Base-by-base conservation (phyloP, 2,797 vertebrate species). In the Paratrypauchen microcephalus region DNA sequence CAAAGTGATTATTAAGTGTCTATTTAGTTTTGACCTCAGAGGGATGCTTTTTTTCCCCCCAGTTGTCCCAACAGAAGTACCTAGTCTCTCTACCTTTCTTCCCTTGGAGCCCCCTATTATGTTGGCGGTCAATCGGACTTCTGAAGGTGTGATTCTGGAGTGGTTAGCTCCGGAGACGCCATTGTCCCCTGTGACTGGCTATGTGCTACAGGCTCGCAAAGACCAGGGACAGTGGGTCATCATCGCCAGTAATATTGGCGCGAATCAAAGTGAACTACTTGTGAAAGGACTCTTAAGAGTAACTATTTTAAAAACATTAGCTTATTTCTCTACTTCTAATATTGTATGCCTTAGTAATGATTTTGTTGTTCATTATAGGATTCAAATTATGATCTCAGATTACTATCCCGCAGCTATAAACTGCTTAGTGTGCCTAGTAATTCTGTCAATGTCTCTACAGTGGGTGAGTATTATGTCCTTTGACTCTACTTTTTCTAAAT, bases 241-340 rank as follows among this genome's bases (percentile, higher is more conserved):
- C 69, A 91, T 98, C 68, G 93, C 94, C 63, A 83, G 83, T 66
- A 87, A 92, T 50, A 95, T 98, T 74, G 83, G 87, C 0, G 91
- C 93, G 89, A 93, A 94, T 0, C 78, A 93, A 78, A 95, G 89
- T 52, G 92, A 96, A 82, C 63, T 98, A 52, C 90, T 98, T 65
- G 95, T 99, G 60, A 93, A 93, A 4, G 96, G 96, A 61, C 94
- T 99, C 63, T 90, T 96, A 32, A 95, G 97, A 94, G 97, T 99
- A 91, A 77, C 0, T 7, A 68, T 64, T 18, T 15, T 4, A 21
- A 8, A 64, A 15, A 2, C 24, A 45, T 16, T 39, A 5, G 5
- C 6, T 19, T 18, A 64, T 48, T 6, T 26, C 2, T 58, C 66
- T 1, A 19, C 60, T 50, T 60, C 11, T 59, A 13, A 23, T 9